Evolutionary conservation across 2,888 invertebrate species (phyloP).

Genomic region (Hypomecis atomaria): DNA sequence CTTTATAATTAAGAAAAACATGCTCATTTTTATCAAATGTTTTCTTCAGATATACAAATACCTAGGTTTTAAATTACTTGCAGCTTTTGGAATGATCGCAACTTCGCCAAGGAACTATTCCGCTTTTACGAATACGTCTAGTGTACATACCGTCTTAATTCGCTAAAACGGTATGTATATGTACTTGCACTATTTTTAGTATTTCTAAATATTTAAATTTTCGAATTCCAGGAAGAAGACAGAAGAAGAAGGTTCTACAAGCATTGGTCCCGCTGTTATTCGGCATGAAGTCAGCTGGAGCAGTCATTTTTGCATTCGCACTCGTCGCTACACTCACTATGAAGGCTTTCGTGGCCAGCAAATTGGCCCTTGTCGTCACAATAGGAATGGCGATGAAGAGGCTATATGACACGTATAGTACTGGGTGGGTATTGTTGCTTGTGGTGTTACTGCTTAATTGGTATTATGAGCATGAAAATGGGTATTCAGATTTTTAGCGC

Average conservation of each 20-base stretch:
- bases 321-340: constrained; percentile 86
- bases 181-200: too few relatives aligned
- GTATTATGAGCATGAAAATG: constrained; percentile 29
- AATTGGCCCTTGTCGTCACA: constrained; percentile 87
- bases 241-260: constrained; percentile 86
- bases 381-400: constrained; percentile 85
- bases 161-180: too few relatives aligned
- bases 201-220: not conserved
- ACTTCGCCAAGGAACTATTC: too few relatives aligned
- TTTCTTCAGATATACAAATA: too few relatives aligned
- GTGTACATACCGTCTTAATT: too few relatives aligned
- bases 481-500: constrained; percentile 29
- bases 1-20: too few relatives aligned
- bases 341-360: constrained; percentile 89
- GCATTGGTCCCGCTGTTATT: constrained; percentile 87
- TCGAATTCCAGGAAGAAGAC: constrained; percentile 61
- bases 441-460: constrained; percentile 13
- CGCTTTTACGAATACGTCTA: too few relatives aligned
- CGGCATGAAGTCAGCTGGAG: constrained; percentile 88
- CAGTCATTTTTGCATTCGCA: constrained; percentile 85
- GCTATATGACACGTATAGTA: constrained; percentile 84
- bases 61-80: too few relatives aligned
- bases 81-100: too few relatives aligned
- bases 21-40: too few relatives aligned
- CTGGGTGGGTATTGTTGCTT: constrained; percentile 65